Conservation (phyloP, 2,888 invertebrate genomes). For the Muscina levida region DNA sequence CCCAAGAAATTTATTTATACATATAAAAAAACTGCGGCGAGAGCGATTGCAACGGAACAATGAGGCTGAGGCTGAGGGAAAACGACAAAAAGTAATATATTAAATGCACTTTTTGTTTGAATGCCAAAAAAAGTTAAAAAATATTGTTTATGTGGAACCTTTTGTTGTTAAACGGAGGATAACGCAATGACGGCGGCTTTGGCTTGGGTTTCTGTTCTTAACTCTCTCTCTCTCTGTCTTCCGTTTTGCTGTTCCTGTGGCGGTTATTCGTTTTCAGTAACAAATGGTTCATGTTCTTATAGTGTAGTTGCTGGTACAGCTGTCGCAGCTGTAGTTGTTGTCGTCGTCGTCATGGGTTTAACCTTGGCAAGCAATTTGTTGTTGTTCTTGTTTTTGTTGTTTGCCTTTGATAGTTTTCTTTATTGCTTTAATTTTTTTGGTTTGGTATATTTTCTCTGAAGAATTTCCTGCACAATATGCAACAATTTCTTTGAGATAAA, state of each 20-base stretch:
- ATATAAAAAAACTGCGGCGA: neutral
- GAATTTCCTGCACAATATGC: constrained; percentile 25
- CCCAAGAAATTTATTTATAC: neutral
- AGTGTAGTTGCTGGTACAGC: too few relatives aligned
- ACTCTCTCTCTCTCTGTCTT: too few relatives aligned
- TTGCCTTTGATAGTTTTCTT: constrained; percentile 7
- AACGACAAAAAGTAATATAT: constrained; percentile 31
- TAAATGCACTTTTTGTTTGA: constrained; percentile 40
- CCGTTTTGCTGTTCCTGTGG: neutral
- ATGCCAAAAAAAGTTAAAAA: constrained; percentile 41
- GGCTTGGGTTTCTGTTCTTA: neutral
- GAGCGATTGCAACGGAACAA: constrained; percentile 1
- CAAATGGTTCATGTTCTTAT: neutral
- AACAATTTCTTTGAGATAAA: constrained; percentile 25
- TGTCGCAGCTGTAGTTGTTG: neutral
- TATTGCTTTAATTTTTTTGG: constrained; percentile 22
- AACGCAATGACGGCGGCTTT: neutral
- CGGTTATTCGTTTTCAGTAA: constrained; percentile 14
- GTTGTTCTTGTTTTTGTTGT: too few relatives aligned
- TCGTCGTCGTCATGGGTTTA: neutral
- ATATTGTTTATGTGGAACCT: constrained; percentile 32
- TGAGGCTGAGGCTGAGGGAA: neutral
- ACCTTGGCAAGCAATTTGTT: constrained; percentile 14
- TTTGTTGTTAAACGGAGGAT: constrained; percentile 14
- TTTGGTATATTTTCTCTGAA: constrained; percentile 11